Evolutionary conservation across 2,113 vertebrate species (phyloP), one percentile per base, ranked within the genome.

Genomic region (Salvator merianae): DNA sequence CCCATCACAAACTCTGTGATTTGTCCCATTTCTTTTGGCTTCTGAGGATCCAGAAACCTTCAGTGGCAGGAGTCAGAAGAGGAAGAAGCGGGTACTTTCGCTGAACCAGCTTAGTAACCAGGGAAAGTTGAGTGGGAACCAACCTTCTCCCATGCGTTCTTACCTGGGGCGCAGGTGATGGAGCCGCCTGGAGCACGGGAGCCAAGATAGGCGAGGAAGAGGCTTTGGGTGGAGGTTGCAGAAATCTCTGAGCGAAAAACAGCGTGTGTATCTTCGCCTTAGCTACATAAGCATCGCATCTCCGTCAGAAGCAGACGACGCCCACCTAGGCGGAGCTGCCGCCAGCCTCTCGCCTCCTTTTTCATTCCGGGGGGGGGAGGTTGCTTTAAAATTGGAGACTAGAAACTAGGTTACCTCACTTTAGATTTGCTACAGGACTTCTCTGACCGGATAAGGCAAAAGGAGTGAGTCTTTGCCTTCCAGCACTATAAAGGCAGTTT

Each of bases 111-210:
- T 65, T 9, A 40, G 22, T 18, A 8, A 1, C 32, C 5, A 14
- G 62, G 65, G 62, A 69, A 77, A 77, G 38, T 82, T 85, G 66
- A 53, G 28, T 6, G 36, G 36, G 38, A 43, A 4, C 3, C 50
- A 1, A 8, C n/a, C 36, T 20, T 10, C 4, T 36, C 32, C 1
- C 30, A 4, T 5, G 3, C 9, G 47, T 47, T 82, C 85, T 86
- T 86, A 86, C 85, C 85, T 86, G 40, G 75, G 30, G 66, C 38
- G 16, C 79, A 78, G 66, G 38, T 28, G n/a, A 82, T 1, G 66
- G 20, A 43, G 34, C 55, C 26, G 78, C 34, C 18, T 3, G 38
- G 62, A 10, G 36, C 55, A 32, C 36, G 24, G 34, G 50, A 22
- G 24, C n/a, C n/a, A 53, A n/a, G 47, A n/a, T 4, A 7, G 36